These are phyloP conservation scores for Mesembrinibis cayennensis DNA, from an alignment of 2,113 vertebrate genomes.

Conservation along the genomic window DNA sequence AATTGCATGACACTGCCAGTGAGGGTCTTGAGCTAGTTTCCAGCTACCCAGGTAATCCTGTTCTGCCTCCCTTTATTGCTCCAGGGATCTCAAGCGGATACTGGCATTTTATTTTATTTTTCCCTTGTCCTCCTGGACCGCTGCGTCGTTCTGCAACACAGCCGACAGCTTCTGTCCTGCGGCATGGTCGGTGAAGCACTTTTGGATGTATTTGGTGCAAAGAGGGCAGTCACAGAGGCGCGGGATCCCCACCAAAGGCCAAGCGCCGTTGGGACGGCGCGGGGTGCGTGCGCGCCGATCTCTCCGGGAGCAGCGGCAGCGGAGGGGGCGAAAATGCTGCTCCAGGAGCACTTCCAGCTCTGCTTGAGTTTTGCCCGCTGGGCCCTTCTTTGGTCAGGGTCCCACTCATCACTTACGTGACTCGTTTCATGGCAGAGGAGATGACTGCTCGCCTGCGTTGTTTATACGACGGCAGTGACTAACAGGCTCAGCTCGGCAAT, in stretches of 20 bases:
- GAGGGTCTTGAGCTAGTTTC: conserved; percentile 48
- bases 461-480: background rate
- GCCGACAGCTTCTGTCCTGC: background rate
- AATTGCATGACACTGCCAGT: conserved; percentile 13
- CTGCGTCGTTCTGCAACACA: background rate
- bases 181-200: background rate
- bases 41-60: conserved; percentile 56
- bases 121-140: background rate
- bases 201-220: background rate
- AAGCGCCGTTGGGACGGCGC: rapidly evolving
- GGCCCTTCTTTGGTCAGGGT: background rate
- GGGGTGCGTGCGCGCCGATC: rapidly evolving
- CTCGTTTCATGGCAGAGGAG: background rate
- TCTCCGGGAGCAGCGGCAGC: rapidly evolving
- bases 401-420: background rate
- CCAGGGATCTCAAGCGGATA: conserved; percentile 41
- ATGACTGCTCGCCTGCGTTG: background rate
- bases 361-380: background rate
- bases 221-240: rapidly evolving
- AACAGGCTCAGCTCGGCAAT: background rate
- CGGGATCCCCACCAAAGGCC: background rate
- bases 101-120: background rate
- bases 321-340: background rate
- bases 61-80: conserved; percentile 10
- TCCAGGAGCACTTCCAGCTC: background rate